phyloP scores from a whole-genome alignment of 2,113 vertebrate species.

The Phylloscopus trochiloides region DNA sequence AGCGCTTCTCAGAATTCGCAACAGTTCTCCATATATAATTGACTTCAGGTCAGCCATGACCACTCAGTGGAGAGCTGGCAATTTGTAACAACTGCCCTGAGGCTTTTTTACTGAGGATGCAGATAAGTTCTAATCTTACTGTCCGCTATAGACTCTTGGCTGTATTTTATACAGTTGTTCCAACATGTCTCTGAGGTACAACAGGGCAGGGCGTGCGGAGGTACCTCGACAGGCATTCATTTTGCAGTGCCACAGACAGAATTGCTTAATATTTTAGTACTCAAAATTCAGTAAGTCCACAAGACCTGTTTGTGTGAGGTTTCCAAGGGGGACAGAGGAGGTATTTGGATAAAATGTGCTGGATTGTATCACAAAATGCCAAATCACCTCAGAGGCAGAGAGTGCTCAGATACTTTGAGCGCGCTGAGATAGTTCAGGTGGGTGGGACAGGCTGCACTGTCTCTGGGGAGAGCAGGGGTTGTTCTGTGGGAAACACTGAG shows the following conservation, averaged over 20 bases:
- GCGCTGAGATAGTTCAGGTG: neutral
- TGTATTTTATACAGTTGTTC: neutral
- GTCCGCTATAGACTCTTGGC: neutral
- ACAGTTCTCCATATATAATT: neutral
- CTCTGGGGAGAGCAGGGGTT: neutral
- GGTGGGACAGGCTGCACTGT: accelerated
- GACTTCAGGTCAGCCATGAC: neutral
- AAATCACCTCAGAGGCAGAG: neutral
- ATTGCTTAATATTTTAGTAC: neutral
- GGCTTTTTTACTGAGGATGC: neutral
- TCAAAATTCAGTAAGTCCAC: neutral
- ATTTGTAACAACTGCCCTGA: neutral
- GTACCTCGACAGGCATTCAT: neutral
- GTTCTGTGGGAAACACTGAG: neutral
- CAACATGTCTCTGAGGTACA: neutral
- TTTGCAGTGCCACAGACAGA: neutral
- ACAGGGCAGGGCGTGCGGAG: neutral
- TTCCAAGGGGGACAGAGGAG: neutral
- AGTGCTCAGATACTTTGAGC: accelerated
- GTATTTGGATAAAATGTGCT: neutral
- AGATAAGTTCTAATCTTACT: neutral
- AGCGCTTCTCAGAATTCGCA: neutral
- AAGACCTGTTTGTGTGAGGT: neutral
- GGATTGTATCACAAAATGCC: neutral
- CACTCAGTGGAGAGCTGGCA: neutral